Base-by-base conservation (phyloP, 2,113 vertebrate genomes). In the Sapayoa aenigma region DNA sequence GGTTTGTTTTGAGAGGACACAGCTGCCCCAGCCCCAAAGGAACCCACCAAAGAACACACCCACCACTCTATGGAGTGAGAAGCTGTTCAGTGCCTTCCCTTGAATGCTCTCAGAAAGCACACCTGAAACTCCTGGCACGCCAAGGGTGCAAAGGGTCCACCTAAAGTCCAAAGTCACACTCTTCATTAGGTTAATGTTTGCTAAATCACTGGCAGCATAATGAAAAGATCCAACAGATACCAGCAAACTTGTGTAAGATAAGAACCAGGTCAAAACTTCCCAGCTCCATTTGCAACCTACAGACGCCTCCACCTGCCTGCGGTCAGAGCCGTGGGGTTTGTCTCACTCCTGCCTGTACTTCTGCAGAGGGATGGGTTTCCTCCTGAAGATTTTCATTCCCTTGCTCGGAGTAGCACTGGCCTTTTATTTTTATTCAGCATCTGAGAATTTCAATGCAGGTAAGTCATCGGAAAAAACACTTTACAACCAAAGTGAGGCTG, bases 381-480 rank as follows among this genome's bases (percentile, higher is more conserved):
- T 98, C 81, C 94, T 93, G 76, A 98, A 97, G 92, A 24, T 91
- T 58, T 76, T 97, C 67, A 82, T 98, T 76, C 96, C 97, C 62
- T 67, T 97, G 33, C 9, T 97, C 85, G 98, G 96, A 59, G 58
- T 97, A 60, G 83, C 73, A 4, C 24, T 98, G 95, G 98, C 97
- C 22, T 91, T 95, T 90, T 97, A 97, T 75, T 98, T 98, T 88
- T 98, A 97, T 72, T 97, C 98, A 53, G 85, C 87, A 11, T 30
- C 92, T 0, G 79, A 96, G 55, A 90, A 93, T 25, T 98, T 98
- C 96, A 95, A 33, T 46, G 97, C 97, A 83, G 97, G 98, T 98
- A 91, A 97, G 98, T 35, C 14, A 80, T 2, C 28, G 24, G 52
- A 25, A 80, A 50, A 47, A 14, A 14, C 0, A 8, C n/a, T 67